Evolutionary conservation across 2,888 invertebrate genomes (phyloP), one percentile per base, ranked within the genome.

Genomic region (Archaeoteleia sp.): DNA sequence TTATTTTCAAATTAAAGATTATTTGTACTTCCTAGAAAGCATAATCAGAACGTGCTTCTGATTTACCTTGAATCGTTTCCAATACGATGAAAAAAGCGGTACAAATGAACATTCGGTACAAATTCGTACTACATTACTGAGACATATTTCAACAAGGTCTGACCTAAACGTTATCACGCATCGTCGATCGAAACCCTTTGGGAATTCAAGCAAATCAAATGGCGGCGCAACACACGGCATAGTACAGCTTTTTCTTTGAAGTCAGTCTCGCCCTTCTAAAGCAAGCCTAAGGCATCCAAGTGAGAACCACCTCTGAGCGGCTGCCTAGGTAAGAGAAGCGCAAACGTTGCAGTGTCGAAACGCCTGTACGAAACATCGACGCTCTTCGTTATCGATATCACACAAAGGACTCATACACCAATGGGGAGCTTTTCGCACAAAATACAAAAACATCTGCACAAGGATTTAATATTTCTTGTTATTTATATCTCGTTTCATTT

Each of bases 231-330:
- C 73, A 72, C 74, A 61, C 72, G 72, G 72, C 73, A 62, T 65
- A 60, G 74, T 74, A 73, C 70, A 65, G 78, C 74, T 76, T 78
- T 78, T 79, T 78, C 79, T 80, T 80, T 80, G 79, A 80, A 80
- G 80, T 71, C 76, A 72, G 74, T 74, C 76, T 72, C 76, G 74
- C 76, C 76, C 73, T 77, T 71, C 61, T 68, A 67, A 72, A 65
- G 69, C 74, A 67, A 70, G 63, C 68, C 46, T 73, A 67, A 75
- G 71, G 74, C 78, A 78, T 74, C 75, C 79, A 74, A 74, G 79
- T 74, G 79, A 73, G 76, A 77, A 73, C 60, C 74, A 73, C 73
- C 74, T 74, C 76, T 77, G 72, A 75, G 76, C 73, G 71, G 72
- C 46, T 69, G 62, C 65, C 20, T 67, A 43, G 40, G 67, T 62